These are phyloP conservation scores for Urocynchramus pylzowi DNA, from an alignment of 2,113 vertebrate genomes.

Conservation along the genomic window DNA sequence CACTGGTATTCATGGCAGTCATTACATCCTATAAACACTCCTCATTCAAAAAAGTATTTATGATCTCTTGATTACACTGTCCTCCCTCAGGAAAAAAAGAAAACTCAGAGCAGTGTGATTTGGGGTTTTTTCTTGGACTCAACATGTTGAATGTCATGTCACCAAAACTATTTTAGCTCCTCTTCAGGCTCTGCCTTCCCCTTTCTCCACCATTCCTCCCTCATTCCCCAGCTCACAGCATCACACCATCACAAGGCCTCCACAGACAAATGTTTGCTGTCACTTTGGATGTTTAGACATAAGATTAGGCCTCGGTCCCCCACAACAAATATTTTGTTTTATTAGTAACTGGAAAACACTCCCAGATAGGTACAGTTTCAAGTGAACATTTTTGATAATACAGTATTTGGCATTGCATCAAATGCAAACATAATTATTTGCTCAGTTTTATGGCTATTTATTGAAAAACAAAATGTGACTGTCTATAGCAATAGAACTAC, in stretches of 20 bases:
- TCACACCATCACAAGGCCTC: not conserved
- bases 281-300: not conserved
- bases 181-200: not conserved
- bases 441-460: not conserved
- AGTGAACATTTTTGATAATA: not conserved
- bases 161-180: not conserved
- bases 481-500: not conserved
- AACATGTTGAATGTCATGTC: fast-evolving
- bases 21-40: not conserved
- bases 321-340: not conserved
- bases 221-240: not conserved
- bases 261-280: not conserved
- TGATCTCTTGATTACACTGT: not conserved
- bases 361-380: not conserved
- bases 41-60: not conserved
- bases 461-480: not conserved
- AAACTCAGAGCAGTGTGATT: not conserved
- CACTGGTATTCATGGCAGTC: not conserved
- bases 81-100: not conserved
- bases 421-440: not conserved
- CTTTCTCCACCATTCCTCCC: not conserved
- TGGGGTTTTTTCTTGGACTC: not conserved
- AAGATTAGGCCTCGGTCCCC: not conserved
- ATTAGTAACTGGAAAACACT: not conserved
- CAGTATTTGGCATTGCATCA: not conserved